Evolutionary conservation across 2,888 invertebrate genomes (phyloP), one percentile per base, ranked within the genome.

Genomic region (Hypolimnas misippus): DNA sequence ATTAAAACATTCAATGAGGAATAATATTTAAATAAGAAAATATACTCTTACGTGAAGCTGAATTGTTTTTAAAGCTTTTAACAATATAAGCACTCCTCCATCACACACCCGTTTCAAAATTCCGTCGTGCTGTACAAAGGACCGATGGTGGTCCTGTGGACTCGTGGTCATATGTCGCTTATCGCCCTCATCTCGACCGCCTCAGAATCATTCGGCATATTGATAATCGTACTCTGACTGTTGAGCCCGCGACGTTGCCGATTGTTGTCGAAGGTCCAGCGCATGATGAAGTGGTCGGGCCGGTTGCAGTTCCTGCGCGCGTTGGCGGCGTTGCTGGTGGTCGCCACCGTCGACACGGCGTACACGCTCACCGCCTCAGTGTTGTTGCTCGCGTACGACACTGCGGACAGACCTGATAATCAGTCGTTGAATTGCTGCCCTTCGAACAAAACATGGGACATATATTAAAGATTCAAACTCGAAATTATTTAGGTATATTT

Each of bases 221-320:
- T 33, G 21, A 33, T 19, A 7, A 53, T 16, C n/a, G 35, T 40
- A 10, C 49, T 44, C 46, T 42, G 54, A 31, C n/a, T n/a, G n/a
- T 19, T 44, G 44, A 19, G 19, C 4, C 10, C 14, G 16, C 66
- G 67, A 8, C 67, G 61, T 25, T 76, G 76, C 0, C 81, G 76
- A 51, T 69, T 76, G 74, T 82, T 84, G 73, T 83, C 76, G 66
- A 83, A 82, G 1, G 70, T 82, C 86, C 86, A 86, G 0, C 81
- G 76, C n/a, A 67, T 67, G 59, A 83, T 77, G 73, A 71, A 75
- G 1, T 73, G 65, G 16, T 76, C 74, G 33, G 72, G 70, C 3
- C 69, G 72, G 3, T 69, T 2, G 72, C 72, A 31, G 66, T n/a
- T 29, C 42, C 19, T 19, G 63, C 52, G 21, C 70, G 50, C 6